phyloP scores from a whole-genome alignment of 2,113 vertebrate species.

The Dendrocopos noguchii region DNA sequence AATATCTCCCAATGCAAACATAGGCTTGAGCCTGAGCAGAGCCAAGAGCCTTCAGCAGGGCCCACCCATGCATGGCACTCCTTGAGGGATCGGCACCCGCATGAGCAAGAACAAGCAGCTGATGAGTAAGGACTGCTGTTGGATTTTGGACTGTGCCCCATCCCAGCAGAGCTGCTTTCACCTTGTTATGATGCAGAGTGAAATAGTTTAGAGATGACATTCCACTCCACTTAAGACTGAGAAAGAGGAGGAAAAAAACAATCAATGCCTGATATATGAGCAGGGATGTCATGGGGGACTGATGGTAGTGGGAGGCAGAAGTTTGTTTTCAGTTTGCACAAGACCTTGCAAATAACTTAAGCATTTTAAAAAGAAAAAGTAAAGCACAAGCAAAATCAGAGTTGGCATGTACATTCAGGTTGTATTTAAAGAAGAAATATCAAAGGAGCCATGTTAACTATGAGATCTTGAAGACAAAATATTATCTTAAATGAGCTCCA shows the following conservation, averaged over 20 bases:
- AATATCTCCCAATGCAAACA: not conserved
- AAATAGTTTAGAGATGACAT: not conserved
- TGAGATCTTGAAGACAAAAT: not conserved
- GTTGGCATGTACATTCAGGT: not conserved
- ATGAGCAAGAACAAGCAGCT: accelerated
- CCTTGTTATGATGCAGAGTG: not conserved
- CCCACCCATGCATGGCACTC: not conserved
- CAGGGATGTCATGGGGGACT: not conserved
- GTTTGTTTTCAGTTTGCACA: not conserved
- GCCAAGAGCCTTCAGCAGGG: not conserved
- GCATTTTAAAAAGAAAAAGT: not conserved
- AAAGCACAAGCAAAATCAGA: not conserved
- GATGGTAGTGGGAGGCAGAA: not conserved
- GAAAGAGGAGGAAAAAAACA: not conserved
- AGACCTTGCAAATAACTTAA: not conserved
- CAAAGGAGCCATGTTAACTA: not conserved
- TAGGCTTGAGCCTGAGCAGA: conserved; percentile 4
- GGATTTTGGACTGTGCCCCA: conserved; percentile 19
- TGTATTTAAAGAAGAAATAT: not conserved
- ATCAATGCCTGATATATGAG: not conserved
- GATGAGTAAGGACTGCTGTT: conserved; percentile 26
- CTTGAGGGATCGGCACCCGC: not conserved
- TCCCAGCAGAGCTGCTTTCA: not conserved
- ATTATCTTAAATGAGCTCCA: not conserved
- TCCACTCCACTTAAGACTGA: not conserved